Evolutionary conservation across 2,888 invertebrate genomes (phyloP), one percentile per base, ranked within the genome.

Genomic region (Ophraella communa): DNA sequence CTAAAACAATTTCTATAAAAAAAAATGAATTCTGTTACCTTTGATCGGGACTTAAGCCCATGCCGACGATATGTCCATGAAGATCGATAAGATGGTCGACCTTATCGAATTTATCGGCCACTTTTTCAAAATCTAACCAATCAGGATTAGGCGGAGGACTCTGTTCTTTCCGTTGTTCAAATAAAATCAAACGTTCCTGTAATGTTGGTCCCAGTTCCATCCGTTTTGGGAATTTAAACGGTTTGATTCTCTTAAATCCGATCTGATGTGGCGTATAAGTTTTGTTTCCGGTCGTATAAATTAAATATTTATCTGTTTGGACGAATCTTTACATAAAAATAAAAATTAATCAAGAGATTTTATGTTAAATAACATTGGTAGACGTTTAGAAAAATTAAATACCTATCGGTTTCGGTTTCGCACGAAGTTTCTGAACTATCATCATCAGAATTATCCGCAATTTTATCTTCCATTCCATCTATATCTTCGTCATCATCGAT

Each of bases 191-290:
- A 68, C 91, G 83, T 75, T 91, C 91, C 69, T 86, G 86, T 0
- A 91, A 79, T 1, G 89, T 86, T 1, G 88, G 89, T 0, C 91
- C 91, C 0, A 88, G 89, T 74, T 90, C 89, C 49, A 91, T 78
- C 67, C 87, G 77, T 73, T 87, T 86, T 0, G 91, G 90, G 76
- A 91, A 91, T 64, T 84, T 85, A 1, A 91, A 85, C 30, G 89
- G 86, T 69, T 87, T 86, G 64, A 94, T 91, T 74, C 90, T 85
- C 76, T 92, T 92, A 71, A 92, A 89, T 35, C 87, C 86, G 70
- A 94, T 89, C 82, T 93, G 92, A 84, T 94, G 94, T 0, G 94
- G 94, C 0, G 92, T 92, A 76, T 91, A 94, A 0, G 94, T 93
- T 79, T 90, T 88, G 4, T 89, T 89, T 0, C 94, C 94, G 21